A percentile compares a stretch with the other conserved stretches of the same genome.
Evolutionary conservation across 1,140 invertebrate species (phyloP).

Genomic region (Meteorus sp.): DNA sequence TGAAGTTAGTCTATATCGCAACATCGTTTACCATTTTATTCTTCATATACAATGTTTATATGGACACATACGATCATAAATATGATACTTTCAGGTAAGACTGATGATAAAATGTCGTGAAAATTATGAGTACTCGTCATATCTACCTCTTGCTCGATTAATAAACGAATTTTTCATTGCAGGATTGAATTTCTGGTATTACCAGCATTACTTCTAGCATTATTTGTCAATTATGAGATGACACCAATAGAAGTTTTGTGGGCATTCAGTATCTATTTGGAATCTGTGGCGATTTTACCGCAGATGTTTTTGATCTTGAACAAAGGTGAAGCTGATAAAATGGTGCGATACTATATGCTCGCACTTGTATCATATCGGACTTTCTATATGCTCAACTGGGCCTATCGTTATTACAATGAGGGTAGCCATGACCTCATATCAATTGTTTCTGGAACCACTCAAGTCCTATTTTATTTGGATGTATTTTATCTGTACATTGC

Average conservation of each 20-base stretch:
- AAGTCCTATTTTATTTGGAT: constrained; percentile 98
- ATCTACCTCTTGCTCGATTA: constrained; percentile 15
- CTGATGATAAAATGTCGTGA: constrained; percentile 27
- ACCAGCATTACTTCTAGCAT: constrained; percentile 82
- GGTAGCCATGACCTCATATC: constrained; percentile 95
- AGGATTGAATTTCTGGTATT: constrained; percentile 93
- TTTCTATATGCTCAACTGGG: constrained; percentile 98
- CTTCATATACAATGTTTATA: constrained; percentile 97
- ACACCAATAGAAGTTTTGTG: constrained; percentile 93
- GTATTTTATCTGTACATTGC: constrained; percentile 99
- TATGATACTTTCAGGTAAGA: constrained; percentile 91
- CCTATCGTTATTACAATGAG: constrained; percentile 95
- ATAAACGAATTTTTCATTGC: constrained; percentile 35
- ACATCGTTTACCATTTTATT: constrained; percentile 91
- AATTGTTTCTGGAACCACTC: constrained; percentile 93
- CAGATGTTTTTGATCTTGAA: constrained; percentile 98
- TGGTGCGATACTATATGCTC: constrained; percentile 99
- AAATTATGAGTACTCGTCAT: constrained; percentile 30
- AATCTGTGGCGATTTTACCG: constrained; percentile 97
- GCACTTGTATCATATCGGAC: constrained; percentile 95
- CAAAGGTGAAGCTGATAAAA: constrained; percentile 98
- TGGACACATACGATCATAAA: constrained; percentile 96
- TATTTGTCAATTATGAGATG: constrained; percentile 96
- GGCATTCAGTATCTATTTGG: constrained; percentile 99
- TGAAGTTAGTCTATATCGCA: constrained; percentile 95